phyloP scores from a whole-genome alignment of 2,113 vertebrate species.

The Aldabrachelys gigantea region DNA sequence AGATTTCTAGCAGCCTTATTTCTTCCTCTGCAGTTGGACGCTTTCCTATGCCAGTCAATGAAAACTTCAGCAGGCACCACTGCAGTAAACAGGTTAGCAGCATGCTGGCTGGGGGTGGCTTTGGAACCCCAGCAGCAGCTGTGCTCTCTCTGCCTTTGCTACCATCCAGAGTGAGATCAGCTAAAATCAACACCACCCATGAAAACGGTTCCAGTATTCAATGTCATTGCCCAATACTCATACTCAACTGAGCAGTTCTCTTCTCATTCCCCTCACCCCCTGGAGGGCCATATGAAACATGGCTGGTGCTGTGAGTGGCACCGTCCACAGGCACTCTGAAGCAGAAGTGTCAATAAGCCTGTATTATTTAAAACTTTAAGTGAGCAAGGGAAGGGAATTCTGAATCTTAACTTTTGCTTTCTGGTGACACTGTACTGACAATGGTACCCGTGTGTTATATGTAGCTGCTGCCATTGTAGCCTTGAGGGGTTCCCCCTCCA shows the following conservation, averaged over 20 bases:
- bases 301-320: neutral
- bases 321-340: too few species aligned
- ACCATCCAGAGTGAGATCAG: neutral
- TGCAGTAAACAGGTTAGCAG: neutral
- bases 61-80: neutral
- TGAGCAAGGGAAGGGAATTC: too few species aligned
- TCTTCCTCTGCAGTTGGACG: neutral
- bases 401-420: too few species aligned
- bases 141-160: neutral
- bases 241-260: neutral
- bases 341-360: too few species aligned
- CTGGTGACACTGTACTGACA: too few species aligned
- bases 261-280: neutral
- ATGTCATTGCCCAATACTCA: neutral
- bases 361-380: too few species aligned
- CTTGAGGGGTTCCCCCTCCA: too few species aligned
- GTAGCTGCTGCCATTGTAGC: too few species aligned
- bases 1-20: neutral
- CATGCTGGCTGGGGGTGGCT: neutral
- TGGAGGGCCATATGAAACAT: neutral
- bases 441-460: too few species aligned
- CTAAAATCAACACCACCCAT: neutral
- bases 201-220: neutral
- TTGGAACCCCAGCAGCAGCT: neutral
- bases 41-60: neutral